These are phyloP conservation scores for Leptopilina drosophilae DNA, from an alignment of 2,888 invertebrate genomes.

Conservation along the genomic window DNA sequence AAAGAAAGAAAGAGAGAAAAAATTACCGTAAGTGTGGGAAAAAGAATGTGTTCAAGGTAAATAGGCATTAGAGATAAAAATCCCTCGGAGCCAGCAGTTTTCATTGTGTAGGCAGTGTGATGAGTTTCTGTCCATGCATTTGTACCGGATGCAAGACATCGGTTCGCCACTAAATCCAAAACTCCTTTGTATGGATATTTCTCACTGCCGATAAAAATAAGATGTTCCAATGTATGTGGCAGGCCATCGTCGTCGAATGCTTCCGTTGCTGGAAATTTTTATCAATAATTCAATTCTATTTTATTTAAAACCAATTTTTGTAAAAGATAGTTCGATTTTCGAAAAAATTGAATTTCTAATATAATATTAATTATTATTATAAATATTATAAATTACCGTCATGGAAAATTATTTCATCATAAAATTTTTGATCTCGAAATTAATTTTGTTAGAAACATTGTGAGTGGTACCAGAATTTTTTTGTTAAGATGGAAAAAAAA, in stretches of 20 bases:
- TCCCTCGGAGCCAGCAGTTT: conserved; percentile 91
- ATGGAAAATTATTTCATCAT: no score
- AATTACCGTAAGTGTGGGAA: conserved; percentile 86
- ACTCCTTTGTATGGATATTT: conserved; percentile 94
- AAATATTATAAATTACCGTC: no score
- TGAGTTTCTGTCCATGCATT: conserved; percentile 94
- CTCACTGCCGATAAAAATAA: conserved; percentile 93
- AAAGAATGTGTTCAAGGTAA: conserved; percentile 93
- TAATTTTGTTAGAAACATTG: no score
- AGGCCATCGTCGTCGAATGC: conserved; percentile 94
- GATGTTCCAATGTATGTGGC: conserved; percentile 94
- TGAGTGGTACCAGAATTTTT: no score
- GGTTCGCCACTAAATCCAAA: conserved; percentile 91
- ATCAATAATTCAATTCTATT: neutral
- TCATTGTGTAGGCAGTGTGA: conserved; percentile 93
- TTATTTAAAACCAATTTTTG: no score
- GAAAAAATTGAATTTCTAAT: no score
- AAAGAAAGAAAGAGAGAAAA: no score
- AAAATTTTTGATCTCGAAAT: no score
- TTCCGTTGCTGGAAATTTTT: conserved; percentile 85
- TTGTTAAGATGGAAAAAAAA: no score
- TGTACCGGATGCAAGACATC: conserved; percentile 93
- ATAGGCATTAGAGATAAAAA: conserved; percentile 93
- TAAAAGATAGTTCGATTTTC: no score
- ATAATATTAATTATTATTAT: no score